A percentile compares a stretch with the other conserved stretches of the same genome.
Conservation (phyloP, 1,140 invertebrate genomes). For the Hylyphantes graminicola region DNA sequence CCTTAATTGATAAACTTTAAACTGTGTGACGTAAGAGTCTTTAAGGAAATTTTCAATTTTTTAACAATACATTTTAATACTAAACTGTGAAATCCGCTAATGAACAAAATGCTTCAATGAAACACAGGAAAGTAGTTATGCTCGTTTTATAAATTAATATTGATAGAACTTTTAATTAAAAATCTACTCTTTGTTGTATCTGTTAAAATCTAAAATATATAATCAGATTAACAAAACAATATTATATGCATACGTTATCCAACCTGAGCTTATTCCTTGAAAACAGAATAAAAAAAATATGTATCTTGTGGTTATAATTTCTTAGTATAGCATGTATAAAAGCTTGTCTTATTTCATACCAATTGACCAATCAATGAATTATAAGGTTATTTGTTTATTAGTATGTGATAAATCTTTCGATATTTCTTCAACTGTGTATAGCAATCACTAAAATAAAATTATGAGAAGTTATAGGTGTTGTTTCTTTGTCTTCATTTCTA, state of each 20-base stretch:
- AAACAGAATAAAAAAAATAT: constrained; percentile 17
- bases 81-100: no score
- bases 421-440: constrained; percentile 54
- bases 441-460: constrained; percentile 51
- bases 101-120: no score
- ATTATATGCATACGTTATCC: constrained; percentile 4
- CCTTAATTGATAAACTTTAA: no score
- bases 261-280: constrained; percentile 49
- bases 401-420: constrained; percentile 53
- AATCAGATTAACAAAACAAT: no score
- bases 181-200: no score
- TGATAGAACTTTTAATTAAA: no score
- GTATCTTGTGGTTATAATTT: constrained; percentile 15
- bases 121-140: no score
- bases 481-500: background rate
- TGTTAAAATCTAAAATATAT: no score
- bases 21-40: no score
- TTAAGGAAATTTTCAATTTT: no score
- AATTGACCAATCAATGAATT: constrained; percentile 24
- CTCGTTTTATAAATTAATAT: no score
- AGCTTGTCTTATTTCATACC: background rate
- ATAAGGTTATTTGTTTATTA: constrained; percentile 40
- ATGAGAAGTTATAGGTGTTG: constrained; percentile 11
- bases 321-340: constrained; percentile 1
- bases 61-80: no score